Conservation (phyloP, 2,888 invertebrate species). For the Parochlus steinenii region DNA sequence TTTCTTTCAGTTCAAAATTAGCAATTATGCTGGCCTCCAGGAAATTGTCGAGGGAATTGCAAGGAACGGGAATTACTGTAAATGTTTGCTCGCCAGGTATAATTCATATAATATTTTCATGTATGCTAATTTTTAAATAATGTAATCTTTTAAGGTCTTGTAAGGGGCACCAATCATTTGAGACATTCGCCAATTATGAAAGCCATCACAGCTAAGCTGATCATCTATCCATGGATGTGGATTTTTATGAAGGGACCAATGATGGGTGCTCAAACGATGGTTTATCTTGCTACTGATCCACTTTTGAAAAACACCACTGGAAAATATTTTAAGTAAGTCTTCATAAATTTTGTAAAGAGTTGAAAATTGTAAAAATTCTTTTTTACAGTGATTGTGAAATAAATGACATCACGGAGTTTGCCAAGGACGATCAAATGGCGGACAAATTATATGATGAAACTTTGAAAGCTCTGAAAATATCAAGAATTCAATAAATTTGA, state of each 20-base stretch:
- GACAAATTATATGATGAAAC: slow-evolving; percentile 6
- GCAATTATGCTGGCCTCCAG: slow-evolving; percentile 45
- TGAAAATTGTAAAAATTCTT: too few relatives aligned
- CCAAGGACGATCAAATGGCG: slow-evolving; percentile 4
- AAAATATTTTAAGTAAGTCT: slow-evolving; percentile 48
- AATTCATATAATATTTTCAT: too few relatives aligned
- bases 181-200: slow-evolving; percentile 33
- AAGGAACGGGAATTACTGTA: slow-evolving; percentile 48
- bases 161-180: slow-evolving; percentile 44
- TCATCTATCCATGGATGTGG: slow-evolving; percentile 49
- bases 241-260: slow-evolving; percentile 46
- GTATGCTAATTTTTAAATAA: too few relatives aligned
- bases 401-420: slow-evolving; percentile 1
- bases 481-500: too few relatives aligned
- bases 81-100: slow-evolving; percentile 54
- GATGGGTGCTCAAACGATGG: slow-evolving; percentile 50
- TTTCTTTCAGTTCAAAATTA: slow-evolving; percentile 43
- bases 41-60: slow-evolving; percentile 36
- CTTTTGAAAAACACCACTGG: slow-evolving; percentile 41
- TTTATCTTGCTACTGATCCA: slow-evolving; percentile 48
- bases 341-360: too few relatives aligned
- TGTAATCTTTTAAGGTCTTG: too few relatives aligned
- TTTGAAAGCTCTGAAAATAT: slow-evolving; percentile 6
- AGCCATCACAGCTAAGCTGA: slow-evolving; percentile 34
- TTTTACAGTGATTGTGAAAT: slow-evolving; percentile 5